Evolutionary conservation across 2,797 vertebrate species (phyloP).

Genomic region (Presbytis comata): DNA sequence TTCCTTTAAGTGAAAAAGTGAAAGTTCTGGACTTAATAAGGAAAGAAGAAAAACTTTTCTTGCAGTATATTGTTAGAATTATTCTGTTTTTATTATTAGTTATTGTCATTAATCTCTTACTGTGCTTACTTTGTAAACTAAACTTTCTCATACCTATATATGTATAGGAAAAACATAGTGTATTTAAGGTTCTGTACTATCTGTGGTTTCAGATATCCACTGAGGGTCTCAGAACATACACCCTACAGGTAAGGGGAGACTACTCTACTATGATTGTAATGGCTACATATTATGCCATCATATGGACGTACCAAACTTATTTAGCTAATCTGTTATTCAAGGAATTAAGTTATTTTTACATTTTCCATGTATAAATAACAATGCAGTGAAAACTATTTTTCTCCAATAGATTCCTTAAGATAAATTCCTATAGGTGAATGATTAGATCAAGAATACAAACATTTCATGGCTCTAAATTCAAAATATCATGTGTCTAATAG

Average conservation of each 20-base stretch:
- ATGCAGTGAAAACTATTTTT: not conserved
- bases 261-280: not conserved
- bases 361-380: not conserved
- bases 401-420: not conserved
- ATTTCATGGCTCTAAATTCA: not conserved
- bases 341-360: not conserved
- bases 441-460: not conserved
- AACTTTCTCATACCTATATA: not conserved
- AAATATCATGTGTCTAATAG: not conserved
- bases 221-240: not conserved
- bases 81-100: too few relatives aligned
- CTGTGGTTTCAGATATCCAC: not conserved
- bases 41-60: not conserved
- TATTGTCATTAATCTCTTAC: not conserved
- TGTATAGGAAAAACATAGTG: not conserved
- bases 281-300: not conserved
- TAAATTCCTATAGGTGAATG: not conserved
- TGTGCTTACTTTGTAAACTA: not conserved
- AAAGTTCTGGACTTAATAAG: not conserved
- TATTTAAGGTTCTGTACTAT: not conserved
- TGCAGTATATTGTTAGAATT: not conserved
- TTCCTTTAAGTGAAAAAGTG: not conserved
- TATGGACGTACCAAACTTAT: not conserved
- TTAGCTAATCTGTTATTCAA: not conserved
- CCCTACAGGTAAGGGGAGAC: not conserved